Evolutionary conservation across 2,113 vertebrate species (phyloP), one percentile per base, ranked within the genome.

Genomic region (Lepisosteus osseus): DNA sequence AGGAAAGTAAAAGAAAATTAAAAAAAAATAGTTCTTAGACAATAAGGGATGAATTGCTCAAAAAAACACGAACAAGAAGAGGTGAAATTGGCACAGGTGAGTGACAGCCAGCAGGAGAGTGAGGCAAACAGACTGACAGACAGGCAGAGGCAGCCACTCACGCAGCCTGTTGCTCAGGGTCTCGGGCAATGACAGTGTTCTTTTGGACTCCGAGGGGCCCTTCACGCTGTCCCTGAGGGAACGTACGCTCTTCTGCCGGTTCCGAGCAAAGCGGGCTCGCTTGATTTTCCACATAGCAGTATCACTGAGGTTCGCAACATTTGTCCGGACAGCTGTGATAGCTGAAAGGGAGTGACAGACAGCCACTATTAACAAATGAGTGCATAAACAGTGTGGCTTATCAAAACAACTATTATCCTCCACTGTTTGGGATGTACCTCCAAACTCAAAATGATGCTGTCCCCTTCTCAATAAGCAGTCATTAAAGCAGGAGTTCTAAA

Each of bases 201-300:
- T 93, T 86, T 99, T 99, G 71, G 95, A 96, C 72, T 97, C 94
- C 0, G 82, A 61, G 0, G 92, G 91, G 13, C 94, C 96, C 78
- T 94, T 98, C 70, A 99, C 96, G 8, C 96, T 99, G 90, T 99
- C 97, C 15, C 95, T 86, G 51, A 99, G 89, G 2, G 97, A 99
- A 1, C 97, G 93, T 72, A 99, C 95, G 0, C 97, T 99, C 89
- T 95, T 98, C 94, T 99, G 97, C 0, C 90, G 94, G 78, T 99
- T 99, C n/a, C 97, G 93, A 6, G 97, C 97, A 61, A 99, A 99
- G 54, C 96, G 96, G 12, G 97, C 97, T 62, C 97, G 90, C 75
- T 96, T 94, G 85, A 99, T 99, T 89, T 99, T 99, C 96, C 97
- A 99, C 94, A 99, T 84, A 0, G 97, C 97, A 0, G 96, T 92